Conservation (phyloP, 2,888 invertebrate species). For the Nephrotoma flavescens region DNA sequence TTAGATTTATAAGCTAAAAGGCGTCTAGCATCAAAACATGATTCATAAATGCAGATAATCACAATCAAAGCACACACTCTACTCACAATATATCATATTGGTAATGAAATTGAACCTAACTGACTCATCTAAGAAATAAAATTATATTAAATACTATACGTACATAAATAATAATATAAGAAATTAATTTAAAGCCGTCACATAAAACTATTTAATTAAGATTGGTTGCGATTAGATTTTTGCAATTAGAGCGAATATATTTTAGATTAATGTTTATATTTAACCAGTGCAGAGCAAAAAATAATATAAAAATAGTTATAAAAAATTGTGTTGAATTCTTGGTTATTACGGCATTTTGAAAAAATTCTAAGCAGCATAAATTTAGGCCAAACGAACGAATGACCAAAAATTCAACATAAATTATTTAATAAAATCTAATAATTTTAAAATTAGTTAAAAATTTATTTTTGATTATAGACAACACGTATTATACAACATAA, state of each 20-base stretch:
- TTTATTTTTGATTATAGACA: not conserved
- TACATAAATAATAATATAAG: not conserved
- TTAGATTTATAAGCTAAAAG: not conserved
- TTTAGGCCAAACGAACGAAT: not conserved
- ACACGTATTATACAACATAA: not conserved
- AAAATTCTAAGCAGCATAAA: not conserved
- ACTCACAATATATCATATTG: not conserved
- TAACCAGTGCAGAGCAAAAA: slow-evolving; percentile 33
- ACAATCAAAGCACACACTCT: not conserved
- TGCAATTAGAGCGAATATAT: not conserved
- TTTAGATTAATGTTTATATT: not conserved
- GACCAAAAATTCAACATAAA: not conserved
- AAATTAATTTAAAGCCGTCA: not conserved
- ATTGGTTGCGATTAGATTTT: not conserved
- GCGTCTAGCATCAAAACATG: not conserved
- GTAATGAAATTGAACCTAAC: not conserved
- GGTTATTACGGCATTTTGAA: not conserved
- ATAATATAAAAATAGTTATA: slow-evolving; percentile 13
- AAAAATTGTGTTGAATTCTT: not conserved
- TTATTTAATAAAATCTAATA: not conserved
- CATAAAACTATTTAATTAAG: not conserved
- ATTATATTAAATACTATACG: not conserved
- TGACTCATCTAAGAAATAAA: not conserved
- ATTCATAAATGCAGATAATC: not conserved
- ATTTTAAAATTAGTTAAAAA: not conserved